A percentile compares a stretch with the other conserved stretches of the same genome.
Evolutionary conservation across 2,797 vertebrate species (phyloP).

Genomic region (Alectoris magna): DNA sequence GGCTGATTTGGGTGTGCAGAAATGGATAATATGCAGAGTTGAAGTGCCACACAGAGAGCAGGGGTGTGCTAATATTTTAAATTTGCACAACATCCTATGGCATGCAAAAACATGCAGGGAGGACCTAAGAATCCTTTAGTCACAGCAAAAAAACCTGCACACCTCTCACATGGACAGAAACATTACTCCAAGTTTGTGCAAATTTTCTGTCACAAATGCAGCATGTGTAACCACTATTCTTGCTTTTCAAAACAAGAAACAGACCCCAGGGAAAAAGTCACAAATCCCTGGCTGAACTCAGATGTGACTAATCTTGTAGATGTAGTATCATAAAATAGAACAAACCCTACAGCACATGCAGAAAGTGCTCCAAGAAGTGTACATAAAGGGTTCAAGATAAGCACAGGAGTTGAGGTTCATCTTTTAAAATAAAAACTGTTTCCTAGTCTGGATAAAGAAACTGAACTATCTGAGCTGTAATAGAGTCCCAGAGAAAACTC

Average conservation of each 20-base stretch:
- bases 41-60: background rate
- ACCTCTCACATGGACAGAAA: no score
- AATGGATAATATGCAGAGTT: background rate
- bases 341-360: background rate
- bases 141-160: background rate
- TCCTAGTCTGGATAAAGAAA: background rate
- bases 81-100: fast-evolving
- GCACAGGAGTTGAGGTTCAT: background rate
- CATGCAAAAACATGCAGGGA: fast-evolving
- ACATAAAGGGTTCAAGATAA: background rate
- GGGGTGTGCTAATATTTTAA: background rate
- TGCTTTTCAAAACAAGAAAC: background rate
- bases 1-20: background rate
- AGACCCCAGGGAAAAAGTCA: background rate
- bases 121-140: fast-evolving
- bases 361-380: background rate
- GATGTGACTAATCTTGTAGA: slow-evolving; percentile 1
- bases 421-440: background rate
- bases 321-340: background rate
- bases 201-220: background rate
- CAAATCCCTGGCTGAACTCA: background rate
- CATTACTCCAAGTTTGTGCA: background rate
- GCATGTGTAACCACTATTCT: background rate
- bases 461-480: background rate
- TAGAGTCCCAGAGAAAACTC: background rate